These are phyloP conservation scores for Temnopleurus reevesii DNA, from an alignment of 53 echinoderm and acorn worm genomes.

Conservation along the genomic window DNA sequence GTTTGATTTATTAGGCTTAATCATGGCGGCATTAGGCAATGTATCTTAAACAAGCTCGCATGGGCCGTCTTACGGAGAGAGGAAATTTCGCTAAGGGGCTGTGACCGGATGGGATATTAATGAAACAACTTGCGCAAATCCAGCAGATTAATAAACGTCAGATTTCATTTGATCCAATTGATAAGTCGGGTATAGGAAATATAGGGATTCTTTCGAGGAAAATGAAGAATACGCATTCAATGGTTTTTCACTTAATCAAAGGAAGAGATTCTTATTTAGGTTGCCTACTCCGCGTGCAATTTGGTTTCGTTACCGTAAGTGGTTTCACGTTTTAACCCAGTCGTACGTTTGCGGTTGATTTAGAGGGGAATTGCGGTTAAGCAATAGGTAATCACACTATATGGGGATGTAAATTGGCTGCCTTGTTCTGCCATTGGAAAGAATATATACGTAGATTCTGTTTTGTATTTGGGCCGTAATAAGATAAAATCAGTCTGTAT, in stretches of 20 bases:
- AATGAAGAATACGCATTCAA: neutral
- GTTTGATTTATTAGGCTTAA: conserved; percentile 29
- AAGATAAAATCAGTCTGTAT: conserved; percentile 18
- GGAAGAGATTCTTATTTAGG: conserved; percentile 4
- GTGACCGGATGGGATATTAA: conserved; percentile 43
- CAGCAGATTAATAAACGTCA: conserved; percentile 40
- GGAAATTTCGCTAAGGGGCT: conserved; percentile 36
- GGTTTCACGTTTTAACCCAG: conserved; percentile 44
- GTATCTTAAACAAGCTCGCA: neutral
- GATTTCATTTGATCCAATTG: conserved; percentile 41
- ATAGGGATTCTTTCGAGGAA: neutral
- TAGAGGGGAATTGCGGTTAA: conserved; percentile 6
- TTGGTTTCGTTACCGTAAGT: conserved; percentile 10
- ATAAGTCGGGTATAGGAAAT: neutral
- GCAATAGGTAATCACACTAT: conserved; percentile 38
- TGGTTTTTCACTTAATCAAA: conserved; percentile 27
- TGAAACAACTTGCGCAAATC: conserved; percentile 22
- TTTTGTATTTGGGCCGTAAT: conserved; percentile 6
- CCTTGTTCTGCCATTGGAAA: neutral
- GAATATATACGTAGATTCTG: neutral
- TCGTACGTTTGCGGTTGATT: conserved; percentile 32
- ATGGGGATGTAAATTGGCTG: conserved; percentile 31
- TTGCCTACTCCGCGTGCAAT: neutral
- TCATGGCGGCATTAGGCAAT: conserved; percentile 32
- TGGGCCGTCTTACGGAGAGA: neutral